Percentiles rank a stretch among this genome's conserved stretches.
Evolutionary conservation across 2,888 invertebrate genomes (phyloP).

Genomic region (Pinctada fucata): DNA sequence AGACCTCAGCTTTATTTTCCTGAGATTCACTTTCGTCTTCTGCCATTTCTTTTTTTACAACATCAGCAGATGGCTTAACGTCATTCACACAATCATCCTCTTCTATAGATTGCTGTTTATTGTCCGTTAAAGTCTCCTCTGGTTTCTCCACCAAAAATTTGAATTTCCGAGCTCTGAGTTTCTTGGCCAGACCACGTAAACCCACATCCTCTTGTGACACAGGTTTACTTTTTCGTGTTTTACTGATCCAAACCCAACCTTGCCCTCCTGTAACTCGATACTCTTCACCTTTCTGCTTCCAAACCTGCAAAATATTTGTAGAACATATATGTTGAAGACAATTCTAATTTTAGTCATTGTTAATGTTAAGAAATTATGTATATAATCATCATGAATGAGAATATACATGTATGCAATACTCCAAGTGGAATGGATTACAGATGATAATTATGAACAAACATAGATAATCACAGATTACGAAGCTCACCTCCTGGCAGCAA

Average conservation of each 20-base stretch:
- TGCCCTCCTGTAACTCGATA: constrained; percentile 95
- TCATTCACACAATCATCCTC: constrained; percentile 3
- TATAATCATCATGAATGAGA: too few relatives aligned
- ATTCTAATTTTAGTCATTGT: too few relatives aligned
- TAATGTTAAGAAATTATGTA: too few relatives aligned
- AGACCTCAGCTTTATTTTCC: constrained; percentile 16
- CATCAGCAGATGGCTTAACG: neutral
- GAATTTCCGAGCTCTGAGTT: constrained; percentile 58
- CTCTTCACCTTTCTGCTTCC: constrained; percentile 99
- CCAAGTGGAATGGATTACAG: too few relatives aligned
- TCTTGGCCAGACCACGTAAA: constrained; percentile 78
- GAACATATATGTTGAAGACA: neutral
- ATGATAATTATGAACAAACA: too few relatives aligned
- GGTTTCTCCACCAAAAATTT: constrained; percentile 29
- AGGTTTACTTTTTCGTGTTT: constrained; percentile 80
- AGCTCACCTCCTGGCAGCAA: too few relatives aligned
- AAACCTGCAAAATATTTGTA: constrained; percentile 66
- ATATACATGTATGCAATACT: too few relatives aligned
- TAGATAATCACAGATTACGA: too few relatives aligned
- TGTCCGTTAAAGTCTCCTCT: constrained; percentile 6
- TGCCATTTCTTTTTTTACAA: constrained; percentile 14
- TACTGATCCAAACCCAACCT: constrained; percentile 86
- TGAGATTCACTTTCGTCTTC: constrained; percentile 9
- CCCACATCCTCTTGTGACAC: constrained; percentile 81
- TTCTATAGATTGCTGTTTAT: constrained; percentile 4